phyloP scores from a whole-genome alignment of 2,888 invertebrate genomes.

The Disparrhopalites patrizii region DNA sequence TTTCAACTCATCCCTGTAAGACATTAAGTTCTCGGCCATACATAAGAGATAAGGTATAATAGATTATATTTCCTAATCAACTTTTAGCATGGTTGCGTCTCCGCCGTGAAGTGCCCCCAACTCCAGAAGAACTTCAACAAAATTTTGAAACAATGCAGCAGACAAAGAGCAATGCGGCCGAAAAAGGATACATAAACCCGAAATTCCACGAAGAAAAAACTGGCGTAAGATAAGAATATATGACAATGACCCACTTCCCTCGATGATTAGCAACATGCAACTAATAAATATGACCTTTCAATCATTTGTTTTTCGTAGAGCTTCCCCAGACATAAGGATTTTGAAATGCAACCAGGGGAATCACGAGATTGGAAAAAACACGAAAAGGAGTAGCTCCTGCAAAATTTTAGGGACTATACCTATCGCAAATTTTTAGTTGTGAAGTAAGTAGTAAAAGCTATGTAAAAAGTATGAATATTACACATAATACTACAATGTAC shows the following conservation, averaged over 20 bases:
- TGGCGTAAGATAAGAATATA: neutral
- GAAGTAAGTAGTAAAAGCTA: too few relatives aligned
- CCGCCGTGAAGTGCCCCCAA: constrained; percentile 64
- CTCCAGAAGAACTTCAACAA: constrained; percentile 65
- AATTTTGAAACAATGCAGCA: constrained; percentile 67
- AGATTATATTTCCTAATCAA: neutral
- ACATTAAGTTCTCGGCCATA: too few relatives aligned
- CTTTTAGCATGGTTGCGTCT: constrained; percentile 67
- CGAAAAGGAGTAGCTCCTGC: too few relatives aligned
- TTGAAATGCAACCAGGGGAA: constrained; percentile 56
- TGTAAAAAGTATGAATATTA: too few relatives aligned
- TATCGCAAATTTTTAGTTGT: too few relatives aligned
- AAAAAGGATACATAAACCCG: constrained; percentile 60
- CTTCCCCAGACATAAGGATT: constrained; percentile 62
- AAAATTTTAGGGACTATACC: too few relatives aligned
- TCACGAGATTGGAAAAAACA: constrained; percentile 26
- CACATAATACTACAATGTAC: too few relatives aligned
- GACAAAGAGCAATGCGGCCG: constrained; percentile 71
- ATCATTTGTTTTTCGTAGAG: constrained; percentile 22
- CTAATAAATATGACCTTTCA: neutral
- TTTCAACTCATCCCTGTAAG: too few relatives aligned
- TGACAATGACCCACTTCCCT: too few relatives aligned
- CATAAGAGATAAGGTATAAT: too few relatives aligned
- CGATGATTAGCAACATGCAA: too few relatives aligned
- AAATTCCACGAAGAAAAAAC: constrained; percentile 41